Evolutionary conservation across 2,888 invertebrate species (phyloP).

Genomic region (Iphiclides podalirius): DNA sequence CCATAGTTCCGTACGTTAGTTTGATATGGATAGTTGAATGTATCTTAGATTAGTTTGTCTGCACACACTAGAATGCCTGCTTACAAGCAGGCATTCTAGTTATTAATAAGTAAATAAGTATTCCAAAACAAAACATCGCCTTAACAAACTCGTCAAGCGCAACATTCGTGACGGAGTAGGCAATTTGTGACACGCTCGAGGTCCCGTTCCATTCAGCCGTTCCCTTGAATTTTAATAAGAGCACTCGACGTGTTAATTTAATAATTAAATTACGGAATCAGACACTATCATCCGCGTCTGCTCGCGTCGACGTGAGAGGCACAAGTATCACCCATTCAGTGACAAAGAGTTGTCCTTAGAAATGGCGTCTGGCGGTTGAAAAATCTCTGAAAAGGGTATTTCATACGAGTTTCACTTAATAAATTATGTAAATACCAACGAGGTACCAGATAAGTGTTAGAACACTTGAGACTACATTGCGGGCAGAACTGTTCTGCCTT

Average conservation of each 20-base stretch:
- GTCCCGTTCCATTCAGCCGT: conserved; percentile 27
- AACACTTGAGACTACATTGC: too few relatives aligned
- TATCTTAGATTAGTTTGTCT: too few relatives aligned
- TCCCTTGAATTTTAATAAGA: conserved; percentile 52
- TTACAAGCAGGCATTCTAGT: too few relatives aligned
- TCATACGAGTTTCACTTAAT: conserved; percentile 20
- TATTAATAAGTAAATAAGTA: background rate
- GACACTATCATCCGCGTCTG: conserved; percentile 3
- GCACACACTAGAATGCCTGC: too few relatives aligned
- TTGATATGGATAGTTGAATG: too few relatives aligned
- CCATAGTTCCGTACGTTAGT: too few relatives aligned
- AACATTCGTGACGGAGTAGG: conserved; percentile 3
- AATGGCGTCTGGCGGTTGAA: conserved; percentile 10
- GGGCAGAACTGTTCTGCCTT: too few relatives aligned
- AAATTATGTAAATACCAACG: background rate
- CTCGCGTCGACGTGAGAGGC: conserved; percentile 12
- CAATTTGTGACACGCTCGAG: conserved; percentile 22
- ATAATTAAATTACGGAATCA: conserved; percentile 50
- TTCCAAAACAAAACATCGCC: background rate
- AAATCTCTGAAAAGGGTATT: conserved; percentile 4
- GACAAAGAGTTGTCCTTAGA: conserved; percentile 13
- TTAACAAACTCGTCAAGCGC: background rate
- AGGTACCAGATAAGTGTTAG: background rate
- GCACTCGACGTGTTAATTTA: conserved; percentile 51
- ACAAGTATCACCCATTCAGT: conserved; percentile 11